Evolutionary conservation across 2,888 invertebrate species (phyloP), one percentile per base, ranked within the genome.

Genomic region (Pterobdella sp.): DNA sequence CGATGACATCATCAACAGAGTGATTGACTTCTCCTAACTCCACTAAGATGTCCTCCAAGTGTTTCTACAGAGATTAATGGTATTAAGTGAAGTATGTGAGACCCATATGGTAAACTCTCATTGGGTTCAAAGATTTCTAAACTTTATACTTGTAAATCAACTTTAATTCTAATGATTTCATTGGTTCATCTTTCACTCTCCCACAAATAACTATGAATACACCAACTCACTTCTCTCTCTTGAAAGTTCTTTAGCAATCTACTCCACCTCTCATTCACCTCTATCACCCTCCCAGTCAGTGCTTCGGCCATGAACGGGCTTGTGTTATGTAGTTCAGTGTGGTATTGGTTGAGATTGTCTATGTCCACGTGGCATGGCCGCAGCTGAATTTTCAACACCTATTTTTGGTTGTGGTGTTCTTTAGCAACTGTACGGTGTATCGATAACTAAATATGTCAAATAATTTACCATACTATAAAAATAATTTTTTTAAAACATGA

Each of bases 281-380:
- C 80, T 65, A 81, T 79, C 1, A 82, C 82, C 29, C 82, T 80
- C 31, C 79, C 78, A 14, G 77, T 77, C 1, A 83, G 77, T 1
- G 79, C 76, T 73, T 83, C 83, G 0, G 82, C 82, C 14, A 82
- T 82, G 31, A 82, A 77, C 0, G 83, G 82, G 3, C 82, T 82
- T 75, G 80, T 79, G 73, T 80, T 81, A 64, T 80, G 80, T 68
- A 83, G 79, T 64, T 82, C 81, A 64, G 79, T 78, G 74, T 81
- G 78, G 76, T 82, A 81, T 75, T 82, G 82, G 77, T 81, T 83
- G 74, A 83, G 74, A 72, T 80, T 80, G 75, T 83, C 81, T 68
- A 83, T 79, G 72, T 82, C 82, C 35, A 79, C 79, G 42, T 82
- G 80, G 66, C 80, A 80, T 14, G 82, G 81, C 72, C 82, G 80